Conservation (phyloP, 2,797 vertebrate species). For the Steatocranus sp. region DNA sequence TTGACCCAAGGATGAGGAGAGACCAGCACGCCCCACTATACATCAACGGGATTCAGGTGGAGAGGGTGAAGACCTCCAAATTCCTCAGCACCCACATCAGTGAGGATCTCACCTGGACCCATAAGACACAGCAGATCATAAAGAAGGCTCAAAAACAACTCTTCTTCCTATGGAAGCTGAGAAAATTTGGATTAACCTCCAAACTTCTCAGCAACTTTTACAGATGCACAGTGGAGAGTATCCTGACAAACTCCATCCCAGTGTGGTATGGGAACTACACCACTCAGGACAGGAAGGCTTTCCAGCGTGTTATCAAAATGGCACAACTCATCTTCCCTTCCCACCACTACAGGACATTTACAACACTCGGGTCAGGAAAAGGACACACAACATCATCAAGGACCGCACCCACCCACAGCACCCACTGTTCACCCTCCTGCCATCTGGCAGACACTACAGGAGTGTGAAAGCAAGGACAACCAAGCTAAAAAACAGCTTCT, state of each 20-base stretch:
- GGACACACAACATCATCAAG: not conserved
- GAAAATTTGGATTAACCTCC: not conserved
- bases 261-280: not conserved
- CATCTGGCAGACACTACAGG: no score
- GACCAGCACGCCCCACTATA: not conserved
- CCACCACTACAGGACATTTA: not conserved
- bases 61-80: not conserved
- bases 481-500: no score
- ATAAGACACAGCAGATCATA: accelerated
- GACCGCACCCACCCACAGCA: not conserved
- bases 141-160: not conserved
- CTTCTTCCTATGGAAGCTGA: not conserved
- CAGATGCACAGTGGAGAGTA: not conserved
- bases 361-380: not conserved
- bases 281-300: not conserved
- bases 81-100: not conserved
- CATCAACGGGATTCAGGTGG: not conserved
- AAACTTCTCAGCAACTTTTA: not conserved
- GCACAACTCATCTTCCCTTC: not conserved
- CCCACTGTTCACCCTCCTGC: no score
- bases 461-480: no score
- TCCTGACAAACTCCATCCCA: not conserved
- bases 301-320: no score
- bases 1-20: not conserved
- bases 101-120: not conserved